A percentile compares a stretch with the other conserved stretches of the same genome.
Conservation (phyloP, 2,797 vertebrate genomes). For the Prunella strophiata region DNA sequence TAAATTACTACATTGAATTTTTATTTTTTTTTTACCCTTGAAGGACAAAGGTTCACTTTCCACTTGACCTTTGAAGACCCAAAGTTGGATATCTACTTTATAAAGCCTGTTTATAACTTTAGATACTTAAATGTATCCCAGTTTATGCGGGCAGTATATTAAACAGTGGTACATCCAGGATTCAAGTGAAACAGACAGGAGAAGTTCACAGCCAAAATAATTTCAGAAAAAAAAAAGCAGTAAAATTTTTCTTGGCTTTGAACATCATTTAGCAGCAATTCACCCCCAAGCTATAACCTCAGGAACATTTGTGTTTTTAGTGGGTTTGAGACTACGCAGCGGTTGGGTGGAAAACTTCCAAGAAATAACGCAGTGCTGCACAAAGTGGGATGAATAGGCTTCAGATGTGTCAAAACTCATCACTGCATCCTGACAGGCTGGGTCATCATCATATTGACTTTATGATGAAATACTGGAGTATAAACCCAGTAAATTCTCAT, state of each 20-base stretch:
- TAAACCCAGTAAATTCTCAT: neutral
- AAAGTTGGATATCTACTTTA: neutral
- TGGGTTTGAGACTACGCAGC: neutral
- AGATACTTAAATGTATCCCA: neutral
- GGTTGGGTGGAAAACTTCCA: neutral
- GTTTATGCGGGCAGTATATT: neutral
- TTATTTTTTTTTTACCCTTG: neutral
- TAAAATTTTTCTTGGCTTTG: slow-evolving; percentile 8
- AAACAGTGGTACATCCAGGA: neutral
- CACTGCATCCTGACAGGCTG: neutral
- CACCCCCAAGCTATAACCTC: neutral
- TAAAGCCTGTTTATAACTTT: neutral
- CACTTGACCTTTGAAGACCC: neutral
- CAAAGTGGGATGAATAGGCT: neutral
- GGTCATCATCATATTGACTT: neutral
- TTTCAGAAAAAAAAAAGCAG: neutral
- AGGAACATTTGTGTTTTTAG: neutral
- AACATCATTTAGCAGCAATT: neutral
- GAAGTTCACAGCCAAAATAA: neutral
- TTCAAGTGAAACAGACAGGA: neutral
- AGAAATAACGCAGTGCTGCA: neutral
- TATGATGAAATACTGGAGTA: neutral
- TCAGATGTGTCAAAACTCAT: neutral
- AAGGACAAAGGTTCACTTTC: neutral
- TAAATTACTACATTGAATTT: neutral